phyloP scores from a whole-genome alignment of 2,888 invertebrate genomes.

The Gastrophysa polygoni region DNA sequence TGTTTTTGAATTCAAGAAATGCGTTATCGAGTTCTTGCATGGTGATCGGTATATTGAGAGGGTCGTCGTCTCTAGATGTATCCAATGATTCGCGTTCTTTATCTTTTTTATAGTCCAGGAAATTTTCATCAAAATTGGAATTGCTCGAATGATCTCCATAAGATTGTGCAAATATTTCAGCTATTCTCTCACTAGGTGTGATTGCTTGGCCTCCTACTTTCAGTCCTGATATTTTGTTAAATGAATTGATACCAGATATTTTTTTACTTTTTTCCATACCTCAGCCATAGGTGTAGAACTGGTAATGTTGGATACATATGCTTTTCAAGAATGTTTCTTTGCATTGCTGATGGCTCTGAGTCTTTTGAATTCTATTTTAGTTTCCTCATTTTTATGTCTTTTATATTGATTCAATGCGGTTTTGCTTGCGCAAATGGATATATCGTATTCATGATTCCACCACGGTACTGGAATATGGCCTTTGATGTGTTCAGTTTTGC shows the following conservation, averaged over 20 bases:
- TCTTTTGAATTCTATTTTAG: neutral
- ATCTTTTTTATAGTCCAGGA: neutral
- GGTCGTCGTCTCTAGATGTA: neutral
- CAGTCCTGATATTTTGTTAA: neutral
- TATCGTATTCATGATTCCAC: constrained; percentile 15
- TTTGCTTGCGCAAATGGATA: neutral
- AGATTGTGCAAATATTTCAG: too few species aligned
- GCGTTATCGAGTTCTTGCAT: neutral
- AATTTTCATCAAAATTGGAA: neutral
- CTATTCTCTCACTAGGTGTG: neutral
- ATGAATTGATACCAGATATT: neutral
- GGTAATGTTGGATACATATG: neutral
- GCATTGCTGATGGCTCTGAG: neutral
- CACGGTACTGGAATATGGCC: constrained; percentile 2
- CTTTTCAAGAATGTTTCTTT: neutral
- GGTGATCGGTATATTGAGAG: neutral
- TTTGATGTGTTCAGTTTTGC: neutral
- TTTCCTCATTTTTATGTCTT: neutral
- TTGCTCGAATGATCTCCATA: neutral
- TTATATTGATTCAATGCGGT: constrained; percentile 1
- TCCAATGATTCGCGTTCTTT: neutral
- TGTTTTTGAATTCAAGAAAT: neutral
- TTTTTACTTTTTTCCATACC: constrained; percentile 2
- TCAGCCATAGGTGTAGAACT: neutral
- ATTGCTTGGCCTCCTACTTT: neutral